Percentiles rank a stretch among this genome's conserved stretches.
Conservation (phyloP, 1,140 invertebrate genomes). For the Anagrus nilaparvatae region DNA sequence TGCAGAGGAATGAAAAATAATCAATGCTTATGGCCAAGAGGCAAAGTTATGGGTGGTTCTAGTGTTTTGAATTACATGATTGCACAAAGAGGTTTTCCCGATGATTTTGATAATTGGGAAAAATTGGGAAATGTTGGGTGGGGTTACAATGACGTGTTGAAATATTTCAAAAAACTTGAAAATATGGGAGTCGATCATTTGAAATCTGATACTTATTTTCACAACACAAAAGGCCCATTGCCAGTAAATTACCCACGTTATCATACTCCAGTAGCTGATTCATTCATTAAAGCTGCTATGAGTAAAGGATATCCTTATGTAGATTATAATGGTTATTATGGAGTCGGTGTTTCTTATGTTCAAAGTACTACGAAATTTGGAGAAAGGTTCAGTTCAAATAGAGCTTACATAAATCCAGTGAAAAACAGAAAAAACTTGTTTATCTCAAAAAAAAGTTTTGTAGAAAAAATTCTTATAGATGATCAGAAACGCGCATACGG, state of each 20-base stretch:
- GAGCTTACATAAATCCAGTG: slow-evolving; percentile 60
- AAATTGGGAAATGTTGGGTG: slow-evolving; percentile 67
- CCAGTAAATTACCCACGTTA: slow-evolving; percentile 47
- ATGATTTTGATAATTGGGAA: slow-evolving; percentile 73
- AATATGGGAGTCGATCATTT: slow-evolving; percentile 45
- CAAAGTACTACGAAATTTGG: slow-evolving; percentile 61
- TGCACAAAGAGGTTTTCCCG: slow-evolving; percentile 66
- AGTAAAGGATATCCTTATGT: slow-evolving; percentile 55
- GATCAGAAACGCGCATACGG: slow-evolving; percentile 52
- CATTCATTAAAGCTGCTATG: slow-evolving; percentile 56
- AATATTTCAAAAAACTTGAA: slow-evolving; percentile 75
- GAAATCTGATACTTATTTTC: slow-evolving; percentile 36
- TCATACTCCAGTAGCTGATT: slow-evolving; percentile 50
- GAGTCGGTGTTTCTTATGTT: slow-evolving; percentile 53
- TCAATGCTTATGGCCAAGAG: slow-evolving; percentile 59
- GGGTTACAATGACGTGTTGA: slow-evolving; percentile 69
- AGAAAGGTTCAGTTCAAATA: slow-evolving; percentile 60
- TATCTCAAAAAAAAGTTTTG: slow-evolving; percentile 52
- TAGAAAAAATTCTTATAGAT: slow-evolving; percentile 66
- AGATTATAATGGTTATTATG: slow-evolving; percentile 62
- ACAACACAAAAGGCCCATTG: slow-evolving; percentile 51
- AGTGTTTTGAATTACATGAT: slow-evolving; percentile 87
- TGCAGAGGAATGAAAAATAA: slow-evolving; percentile 40
- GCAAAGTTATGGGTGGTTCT: slow-evolving; percentile 74
- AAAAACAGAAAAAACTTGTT: slow-evolving; percentile 53